Conservation (phyloP, 2,888 invertebrate species). For the Lasioglossum pauxillum region DNA sequence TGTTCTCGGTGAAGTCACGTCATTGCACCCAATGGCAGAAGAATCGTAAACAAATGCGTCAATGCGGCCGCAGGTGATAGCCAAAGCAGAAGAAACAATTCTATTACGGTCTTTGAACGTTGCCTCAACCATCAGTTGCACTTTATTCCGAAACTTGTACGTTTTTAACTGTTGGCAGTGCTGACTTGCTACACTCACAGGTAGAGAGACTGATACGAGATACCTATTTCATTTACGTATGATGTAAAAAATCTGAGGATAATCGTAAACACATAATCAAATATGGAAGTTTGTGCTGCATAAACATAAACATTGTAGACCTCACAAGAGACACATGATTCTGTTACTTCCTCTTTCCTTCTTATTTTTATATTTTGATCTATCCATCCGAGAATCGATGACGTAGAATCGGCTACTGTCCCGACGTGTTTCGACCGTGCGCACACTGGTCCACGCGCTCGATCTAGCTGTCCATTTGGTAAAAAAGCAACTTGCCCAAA, state of each 20-base stretch:
- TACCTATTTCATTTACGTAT: neutral
- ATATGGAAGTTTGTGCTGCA: neutral
- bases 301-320: neutral
- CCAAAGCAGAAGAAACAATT: neutral
- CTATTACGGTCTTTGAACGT: neutral
- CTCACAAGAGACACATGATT: neutral
- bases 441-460: too few species aligned
- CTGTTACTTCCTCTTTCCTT: neutral
- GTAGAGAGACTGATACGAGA: neutral
- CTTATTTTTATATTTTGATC: too few species aligned
- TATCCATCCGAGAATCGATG: too few species aligned
- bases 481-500: too few species aligned
- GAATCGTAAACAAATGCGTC: constrained; percentile 37
- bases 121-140: neutral
- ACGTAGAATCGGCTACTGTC: too few species aligned
- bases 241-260: neutral
- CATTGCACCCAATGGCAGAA: constrained; percentile 34
- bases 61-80: neutral
- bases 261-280: neutral
- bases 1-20: constrained; percentile 31
- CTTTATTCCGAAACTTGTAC: neutral
- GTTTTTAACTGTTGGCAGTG: neutral
- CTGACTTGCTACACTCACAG: neutral
- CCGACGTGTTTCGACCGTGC: too few species aligned
- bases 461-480: too few species aligned